Conservation (phyloP, 2,888 invertebrate species). For the Scaeva pyrastri region DNA sequence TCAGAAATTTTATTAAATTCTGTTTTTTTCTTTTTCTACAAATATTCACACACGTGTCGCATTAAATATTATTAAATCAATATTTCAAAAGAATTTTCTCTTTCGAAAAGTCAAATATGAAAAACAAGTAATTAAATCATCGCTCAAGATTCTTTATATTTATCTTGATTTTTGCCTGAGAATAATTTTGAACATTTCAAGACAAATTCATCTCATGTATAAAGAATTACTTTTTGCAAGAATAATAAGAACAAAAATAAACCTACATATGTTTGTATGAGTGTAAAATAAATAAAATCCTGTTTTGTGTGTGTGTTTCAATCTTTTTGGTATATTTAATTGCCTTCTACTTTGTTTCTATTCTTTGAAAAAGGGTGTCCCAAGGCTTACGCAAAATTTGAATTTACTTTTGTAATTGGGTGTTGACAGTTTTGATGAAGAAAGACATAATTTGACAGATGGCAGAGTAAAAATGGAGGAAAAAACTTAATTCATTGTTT, state of each 20-base stretch:
- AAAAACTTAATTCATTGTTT: no score
- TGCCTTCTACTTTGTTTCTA: not conserved
- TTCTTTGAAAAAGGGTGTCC: not conserved
- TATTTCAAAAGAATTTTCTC: not conserved
- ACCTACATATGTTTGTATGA: not conserved
- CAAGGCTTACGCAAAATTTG: no score
- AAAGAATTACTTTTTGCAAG: not conserved
- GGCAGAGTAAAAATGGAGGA: no score
- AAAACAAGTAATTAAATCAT: conserved; percentile 55
- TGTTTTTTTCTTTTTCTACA: not conserved
- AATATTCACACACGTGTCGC: not conserved
- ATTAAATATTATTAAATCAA: not conserved
- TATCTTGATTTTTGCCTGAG: conserved; percentile 29
- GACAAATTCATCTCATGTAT: not conserved
- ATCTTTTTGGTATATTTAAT: conserved; percentile 7
- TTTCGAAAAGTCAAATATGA: not conserved
- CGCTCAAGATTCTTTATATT: conserved; percentile 42
- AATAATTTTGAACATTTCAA: not conserved
- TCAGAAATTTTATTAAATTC: not conserved
- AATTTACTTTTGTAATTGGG: no score
- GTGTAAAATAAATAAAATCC: not conserved
- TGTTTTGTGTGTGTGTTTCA: no score
- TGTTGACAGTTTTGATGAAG: no score
- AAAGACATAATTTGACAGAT: no score
- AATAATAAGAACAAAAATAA: not conserved